These are phyloP conservation scores for Dromius quadrimaculatus DNA, from an alignment of 2,888 invertebrate species.

Conservation along the genomic window DNA sequence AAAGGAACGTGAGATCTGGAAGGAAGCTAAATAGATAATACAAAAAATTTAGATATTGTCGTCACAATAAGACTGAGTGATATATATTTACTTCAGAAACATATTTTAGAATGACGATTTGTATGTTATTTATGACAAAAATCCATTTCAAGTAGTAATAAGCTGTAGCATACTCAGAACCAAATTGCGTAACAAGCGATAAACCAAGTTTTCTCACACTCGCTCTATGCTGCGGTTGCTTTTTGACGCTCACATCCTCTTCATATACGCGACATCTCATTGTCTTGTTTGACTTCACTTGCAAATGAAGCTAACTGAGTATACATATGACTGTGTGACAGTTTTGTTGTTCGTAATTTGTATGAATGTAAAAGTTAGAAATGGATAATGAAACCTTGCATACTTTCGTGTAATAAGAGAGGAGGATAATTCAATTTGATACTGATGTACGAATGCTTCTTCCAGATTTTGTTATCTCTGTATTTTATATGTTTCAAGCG, in stretches of 20 bases:
- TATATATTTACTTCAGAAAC: too few species aligned
- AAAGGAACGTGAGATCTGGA: too few species aligned
- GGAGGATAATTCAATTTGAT: constrained; percentile 20
- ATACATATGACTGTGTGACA: constrained; percentile 38
- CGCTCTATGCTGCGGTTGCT: too few species aligned
- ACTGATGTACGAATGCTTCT: neutral
- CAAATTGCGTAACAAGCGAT: constrained; percentile 44
- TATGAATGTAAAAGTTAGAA: constrained; percentile 33
- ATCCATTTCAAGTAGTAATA: too few species aligned
- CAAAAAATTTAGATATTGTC: too few species aligned
- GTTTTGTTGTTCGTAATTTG: constrained; percentile 16
- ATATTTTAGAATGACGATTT: too few species aligned
- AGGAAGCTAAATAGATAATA: too few species aligned
- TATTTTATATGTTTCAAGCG: too few species aligned
- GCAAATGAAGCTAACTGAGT: constrained; percentile 10
- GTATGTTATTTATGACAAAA: too few species aligned
- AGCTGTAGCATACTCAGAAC: constrained; percentile 44
- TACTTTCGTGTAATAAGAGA: neutral
- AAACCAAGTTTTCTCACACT: constrained; percentile 36
- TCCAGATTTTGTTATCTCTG: constrained; percentile 1
- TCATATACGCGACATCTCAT: constrained; percentile 15
- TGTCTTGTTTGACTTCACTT: constrained; percentile 45
- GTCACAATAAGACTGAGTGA: too few species aligned
- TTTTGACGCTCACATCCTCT: constrained; percentile 23
- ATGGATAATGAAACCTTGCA: constrained; percentile 21